Base-by-base conservation (phyloP, 2,113 vertebrate species). In the Marcusenius ussheri region DNA sequence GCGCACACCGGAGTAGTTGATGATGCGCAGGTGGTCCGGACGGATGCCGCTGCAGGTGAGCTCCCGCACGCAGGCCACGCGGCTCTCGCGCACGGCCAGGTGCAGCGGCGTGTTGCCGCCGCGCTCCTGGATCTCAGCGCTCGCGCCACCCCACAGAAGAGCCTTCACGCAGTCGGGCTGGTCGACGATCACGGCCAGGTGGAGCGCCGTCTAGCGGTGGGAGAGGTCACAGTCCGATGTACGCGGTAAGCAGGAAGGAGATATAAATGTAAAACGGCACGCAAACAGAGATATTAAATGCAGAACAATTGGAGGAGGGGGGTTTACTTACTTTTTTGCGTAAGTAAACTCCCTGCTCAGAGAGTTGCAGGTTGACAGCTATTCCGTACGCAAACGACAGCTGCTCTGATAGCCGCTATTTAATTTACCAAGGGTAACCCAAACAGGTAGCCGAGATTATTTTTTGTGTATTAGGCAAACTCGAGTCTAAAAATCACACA, bases 41-140 rank as follows among this genome's bases (percentile, higher is more conserved):
- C 35, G 85, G 88, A 45, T 42, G 90, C 90, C 87, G 49, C 5
- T 92, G 91, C 66, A 90, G 45, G 92, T 93, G 62, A 97, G 92
- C 62, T 95, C 94, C 1, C 53, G 91, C 0, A 92, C 95, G 0
- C 96, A 96, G 21, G 90, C 92, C 0, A 89, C 88, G 0, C 94
- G 93, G 27, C 91, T 93, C 24, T 94, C 93, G 0, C 96, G 93
- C 50, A 96, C 96, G 0, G 96, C 96, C 66, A 97, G 91, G 91
- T 97, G 96, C 91, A 97, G 92, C 0, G 96, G 94, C 0, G 96
- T 96, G 93, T 96, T 95, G 21, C 96, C 96, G 0, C 94, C 93
- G 3, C 94, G 92, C 89, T 97, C 96, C 0, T 94, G 94, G 66
- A 95, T 62, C 0, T 92, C 87, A 7, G 94, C 53, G 8, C 91